Evolutionary conservation across 2,888 invertebrate genomes (phyloP).

Genomic region (Scaeva pyrastri): DNA sequence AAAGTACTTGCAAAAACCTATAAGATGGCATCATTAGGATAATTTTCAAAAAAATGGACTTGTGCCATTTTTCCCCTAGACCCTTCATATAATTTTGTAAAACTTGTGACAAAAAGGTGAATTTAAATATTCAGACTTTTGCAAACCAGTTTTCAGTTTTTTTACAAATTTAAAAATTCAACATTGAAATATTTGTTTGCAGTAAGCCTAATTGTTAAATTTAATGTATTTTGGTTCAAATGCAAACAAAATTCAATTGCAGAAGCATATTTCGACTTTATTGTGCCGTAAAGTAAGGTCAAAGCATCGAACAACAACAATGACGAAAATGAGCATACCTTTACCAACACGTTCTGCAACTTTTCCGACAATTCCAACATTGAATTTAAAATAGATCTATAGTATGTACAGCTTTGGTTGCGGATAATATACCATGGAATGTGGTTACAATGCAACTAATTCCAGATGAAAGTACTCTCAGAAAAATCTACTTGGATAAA

Average conservation of each 20-base stretch:
- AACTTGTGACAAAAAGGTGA: too few species aligned
- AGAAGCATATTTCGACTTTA: conserved; percentile 48
- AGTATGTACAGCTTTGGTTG: conserved; percentile 53
- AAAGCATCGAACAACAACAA: conserved; percentile 38
- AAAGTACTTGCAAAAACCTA: too few species aligned
- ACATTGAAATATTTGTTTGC: conserved; percentile 51
- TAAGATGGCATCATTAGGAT: too few species aligned
- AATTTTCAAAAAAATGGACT: too few species aligned
- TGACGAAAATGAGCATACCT: conserved; percentile 46
- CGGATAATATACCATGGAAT: conserved; percentile 56
- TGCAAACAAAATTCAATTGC: conserved; percentile 45
- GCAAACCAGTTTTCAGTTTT: conserved; percentile 34
- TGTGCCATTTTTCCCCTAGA: too few species aligned
- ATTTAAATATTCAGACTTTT: too few species aligned
- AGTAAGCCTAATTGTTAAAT: conserved; percentile 36
- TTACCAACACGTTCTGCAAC: conserved; percentile 35
- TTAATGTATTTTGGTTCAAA: conserved; percentile 47
- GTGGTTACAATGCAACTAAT: conserved; percentile 51
- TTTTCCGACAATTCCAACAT: conserved; percentile 40
- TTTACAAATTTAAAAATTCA: conserved; percentile 46
- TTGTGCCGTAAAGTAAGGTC: conserved; percentile 41
- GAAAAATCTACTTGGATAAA: conserved; percentile 64
- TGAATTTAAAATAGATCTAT: conserved; percentile 50
- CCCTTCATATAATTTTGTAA: too few species aligned
- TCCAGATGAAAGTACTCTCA: conserved; percentile 63